A percentile compares a stretch with the other conserved stretches of the same genome.
Evolutionary conservation across 2,888 invertebrate genomes (phyloP).

Genomic region (Conomelus anceps): DNA sequence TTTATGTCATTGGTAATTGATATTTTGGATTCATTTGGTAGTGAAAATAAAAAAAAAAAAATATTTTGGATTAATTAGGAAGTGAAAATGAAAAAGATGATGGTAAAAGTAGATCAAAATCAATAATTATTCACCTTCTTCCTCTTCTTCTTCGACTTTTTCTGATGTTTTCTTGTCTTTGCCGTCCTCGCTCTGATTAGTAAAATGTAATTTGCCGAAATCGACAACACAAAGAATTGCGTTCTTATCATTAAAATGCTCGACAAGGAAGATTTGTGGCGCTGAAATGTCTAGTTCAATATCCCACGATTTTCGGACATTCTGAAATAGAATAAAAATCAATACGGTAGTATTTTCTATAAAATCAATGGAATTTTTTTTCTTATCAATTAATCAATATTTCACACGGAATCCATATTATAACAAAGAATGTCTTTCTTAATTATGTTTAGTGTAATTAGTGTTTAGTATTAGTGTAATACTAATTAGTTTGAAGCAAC

Average conservation of each 20-base stretch:
- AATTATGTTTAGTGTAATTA: no score
- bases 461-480: no score
- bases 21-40: no score
- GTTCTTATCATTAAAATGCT: conserved; percentile 67
- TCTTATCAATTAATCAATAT: no score
- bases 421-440: no score
- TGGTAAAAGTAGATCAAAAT: conserved; percentile 14
- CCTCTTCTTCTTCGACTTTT: conserved; percentile 41
- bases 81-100: conserved; percentile 8
- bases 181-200: conserved; percentile 40
- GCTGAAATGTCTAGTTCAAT: conserved; percentile 87
- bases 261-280: conserved; percentile 85
- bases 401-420: no score
- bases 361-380: not conserved
- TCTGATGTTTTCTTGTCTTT: conserved; percentile 38
- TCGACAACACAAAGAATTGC: conserved; percentile 78
- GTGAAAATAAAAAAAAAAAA: no score
- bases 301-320: conserved; percentile 71
- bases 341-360: not conserved
- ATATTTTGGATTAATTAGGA: no score
- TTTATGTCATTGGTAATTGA: no score
- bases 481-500: no score
- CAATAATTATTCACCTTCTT: conserved; percentile 40
- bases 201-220: conserved; percentile 76
- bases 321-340: conserved; percentile 41